A percentile compares a stretch with the other conserved stretches of the same genome.
Conservation (phyloP, 2,797 vertebrate species). For the Halcyon leucocephala region DNA sequence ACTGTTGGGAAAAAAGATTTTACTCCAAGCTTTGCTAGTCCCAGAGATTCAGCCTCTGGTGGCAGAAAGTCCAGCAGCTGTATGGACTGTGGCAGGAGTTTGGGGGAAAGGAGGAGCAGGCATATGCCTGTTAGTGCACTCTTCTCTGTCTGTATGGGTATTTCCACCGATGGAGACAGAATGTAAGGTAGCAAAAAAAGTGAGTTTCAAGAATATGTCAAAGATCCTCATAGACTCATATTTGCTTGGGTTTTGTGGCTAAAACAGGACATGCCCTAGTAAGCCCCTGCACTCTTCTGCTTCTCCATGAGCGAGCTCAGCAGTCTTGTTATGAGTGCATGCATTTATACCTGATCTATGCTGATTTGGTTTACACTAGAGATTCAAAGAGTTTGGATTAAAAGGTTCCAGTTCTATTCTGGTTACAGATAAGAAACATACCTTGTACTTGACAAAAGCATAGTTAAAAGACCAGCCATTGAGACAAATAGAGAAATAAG, state of each 20-base stretch:
- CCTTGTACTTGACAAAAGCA: not conserved
- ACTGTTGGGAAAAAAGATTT: not conserved
- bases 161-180: not conserved
- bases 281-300: not conserved
- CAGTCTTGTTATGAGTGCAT: not conserved
- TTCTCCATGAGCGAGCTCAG: not conserved
- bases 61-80: not conserved
- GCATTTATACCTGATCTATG: not conserved
- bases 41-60: not conserved
- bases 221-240: not conserved
- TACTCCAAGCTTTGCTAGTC: not conserved
- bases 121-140: accelerated
- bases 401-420: not conserved
- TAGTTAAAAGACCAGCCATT: not conserved
- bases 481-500: not conserved
- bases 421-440: not conserved
- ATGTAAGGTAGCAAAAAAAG: not conserved
- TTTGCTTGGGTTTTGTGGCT: not conserved
- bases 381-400: not conserved
- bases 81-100: not conserved
- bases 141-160: not conserved
- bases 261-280: not conserved
- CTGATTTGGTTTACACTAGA: not conserved
- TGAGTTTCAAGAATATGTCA: not conserved
- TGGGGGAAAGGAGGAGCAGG: not conserved